Evolutionary conservation across 2,888 invertebrate species (phyloP).

Genomic region (Ophion slaviceki): DNA sequence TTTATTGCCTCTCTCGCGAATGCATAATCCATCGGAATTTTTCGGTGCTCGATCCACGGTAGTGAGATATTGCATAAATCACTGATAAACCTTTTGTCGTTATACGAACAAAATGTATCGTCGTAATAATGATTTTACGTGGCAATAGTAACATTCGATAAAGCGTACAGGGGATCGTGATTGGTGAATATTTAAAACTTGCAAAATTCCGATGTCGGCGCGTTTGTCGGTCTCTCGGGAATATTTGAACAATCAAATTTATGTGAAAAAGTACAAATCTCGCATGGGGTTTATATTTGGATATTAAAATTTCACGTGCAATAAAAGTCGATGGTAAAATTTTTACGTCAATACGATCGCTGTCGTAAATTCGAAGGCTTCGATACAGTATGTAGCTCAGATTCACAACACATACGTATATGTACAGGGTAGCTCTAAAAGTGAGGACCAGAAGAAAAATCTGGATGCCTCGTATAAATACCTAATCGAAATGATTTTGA

Average conservation of each 20-base stretch:
- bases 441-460: too few relatives aligned
- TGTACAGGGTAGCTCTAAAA: too few relatives aligned
- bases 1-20: slow-evolving; percentile 25
- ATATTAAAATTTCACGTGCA: too few relatives aligned
- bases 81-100: slow-evolving; percentile 7
- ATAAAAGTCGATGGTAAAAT: too few relatives aligned
- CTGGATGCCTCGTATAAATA: too few relatives aligned
- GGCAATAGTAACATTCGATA: neutral
- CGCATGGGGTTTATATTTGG: neutral
- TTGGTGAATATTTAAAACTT: neutral
- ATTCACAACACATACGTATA: too few relatives aligned
- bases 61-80: slow-evolving; percentile 19
- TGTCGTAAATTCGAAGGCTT: too few relatives aligned
- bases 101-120: neutral
- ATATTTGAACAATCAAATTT: neutral
- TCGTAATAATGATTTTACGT: neutral
- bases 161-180: too few relatives aligned
- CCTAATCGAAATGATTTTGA: too few relatives aligned
- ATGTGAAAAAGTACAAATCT: neutral
- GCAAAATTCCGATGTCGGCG: neutral
- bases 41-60: slow-evolving; percentile 33
- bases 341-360: too few relatives aligned
- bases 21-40: slow-evolving; percentile 39
- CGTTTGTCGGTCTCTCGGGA: neutral
- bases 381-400: too few relatives aligned